Conservation (phyloP, 1,140 invertebrate genomes). For the Paramacrobiotus metropolitanus region DNA sequence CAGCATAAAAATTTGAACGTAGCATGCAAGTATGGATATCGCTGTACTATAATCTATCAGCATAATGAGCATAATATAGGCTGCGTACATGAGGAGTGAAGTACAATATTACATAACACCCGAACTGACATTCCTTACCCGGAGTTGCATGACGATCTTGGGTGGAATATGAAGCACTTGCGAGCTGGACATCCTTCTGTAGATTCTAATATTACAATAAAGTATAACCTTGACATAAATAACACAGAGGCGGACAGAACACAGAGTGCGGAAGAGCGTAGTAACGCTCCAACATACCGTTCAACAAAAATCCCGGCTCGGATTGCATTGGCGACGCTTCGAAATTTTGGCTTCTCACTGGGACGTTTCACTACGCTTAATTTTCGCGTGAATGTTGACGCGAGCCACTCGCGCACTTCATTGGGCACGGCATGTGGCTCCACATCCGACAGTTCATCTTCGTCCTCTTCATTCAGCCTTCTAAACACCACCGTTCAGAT, state of each 20-base stretch:
- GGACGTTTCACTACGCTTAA: slow-evolving; percentile 27
- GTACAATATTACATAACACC: not conserved
- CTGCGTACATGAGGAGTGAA: no score
- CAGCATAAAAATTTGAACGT: slow-evolving; percentile 6
- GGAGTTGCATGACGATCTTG: slow-evolving; percentile 59
- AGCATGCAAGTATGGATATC: slow-evolving; percentile 5
- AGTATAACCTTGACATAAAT: slow-evolving; percentile 7
- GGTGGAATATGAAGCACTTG: slow-evolving; percentile 61
- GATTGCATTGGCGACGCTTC: slow-evolving; percentile 88
- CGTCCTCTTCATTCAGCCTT: slow-evolving; percentile 39
- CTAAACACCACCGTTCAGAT: no score
- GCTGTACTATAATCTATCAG: not conserved
- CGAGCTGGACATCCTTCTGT: slow-evolving; percentile 58
- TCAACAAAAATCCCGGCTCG: slow-evolving; percentile 91
- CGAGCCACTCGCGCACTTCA: slow-evolving; percentile 85
- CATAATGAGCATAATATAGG: no score
- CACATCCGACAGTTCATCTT: slow-evolving; percentile 75
- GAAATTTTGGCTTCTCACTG: slow-evolving; percentile 39
- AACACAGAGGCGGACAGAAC: no score
- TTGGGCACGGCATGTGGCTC: slow-evolving; percentile 78
- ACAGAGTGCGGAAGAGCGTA: no score
- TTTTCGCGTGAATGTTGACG: slow-evolving; percentile 85
- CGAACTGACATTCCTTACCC: slow-evolving; percentile 33
- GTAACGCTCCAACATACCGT: slow-evolving; percentile 34
- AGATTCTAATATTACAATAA: slow-evolving; percentile 34